Evolutionary conservation across 2,797 vertebrate genomes (phyloP), one percentile per base, ranked within the genome.

Genomic region (Catharus ustulatus): DNA sequence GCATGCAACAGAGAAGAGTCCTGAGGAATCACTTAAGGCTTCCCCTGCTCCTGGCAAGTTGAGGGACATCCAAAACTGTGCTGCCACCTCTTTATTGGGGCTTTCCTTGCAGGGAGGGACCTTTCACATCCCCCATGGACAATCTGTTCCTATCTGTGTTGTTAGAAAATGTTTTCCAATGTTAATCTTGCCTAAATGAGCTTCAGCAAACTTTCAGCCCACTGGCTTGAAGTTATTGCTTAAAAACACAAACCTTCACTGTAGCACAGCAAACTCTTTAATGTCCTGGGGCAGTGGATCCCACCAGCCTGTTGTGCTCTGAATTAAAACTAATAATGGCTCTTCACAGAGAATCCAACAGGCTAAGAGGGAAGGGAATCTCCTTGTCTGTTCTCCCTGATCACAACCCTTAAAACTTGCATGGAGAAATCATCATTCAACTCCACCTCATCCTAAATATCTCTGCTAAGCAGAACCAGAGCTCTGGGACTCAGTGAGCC

Each of bases 181-280:
- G 0, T 58, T 49, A 38, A 6, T 10, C 27, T 83, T 59, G 27
- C 23, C 32, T 45, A 62, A 93, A 61, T 49, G 34, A 88, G 13
- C 45, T 80, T 71, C 52, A 34, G 21, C 52, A 76, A 71, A 74
- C 7, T 85, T 74, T 49, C 43, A 84, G n/a, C 13, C 13, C 3
- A 0, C 15, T 68, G 72, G 6, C 11, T 71, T 74, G 58, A 7
- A 34, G 10, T 90, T 49, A 4, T 0, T 62, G 16, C 40, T 78
- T 57, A 46, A 58, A 43, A 66, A 21, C 43, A 49, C 7, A 43
- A 76, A 55, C 27, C 19, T 22, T 15, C 21, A n/a, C 23, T 15
- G n/a, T 75, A 77, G 43, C 11, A 58, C 18, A 75, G 32, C 12
- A 54, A 89, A 66, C 5, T 46, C 54, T 10, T 38, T 11, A 32